Evolutionary conservation across 2,113 vertebrate species (phyloP).

Genomic region (Circaetus cinerascens): DNA sequence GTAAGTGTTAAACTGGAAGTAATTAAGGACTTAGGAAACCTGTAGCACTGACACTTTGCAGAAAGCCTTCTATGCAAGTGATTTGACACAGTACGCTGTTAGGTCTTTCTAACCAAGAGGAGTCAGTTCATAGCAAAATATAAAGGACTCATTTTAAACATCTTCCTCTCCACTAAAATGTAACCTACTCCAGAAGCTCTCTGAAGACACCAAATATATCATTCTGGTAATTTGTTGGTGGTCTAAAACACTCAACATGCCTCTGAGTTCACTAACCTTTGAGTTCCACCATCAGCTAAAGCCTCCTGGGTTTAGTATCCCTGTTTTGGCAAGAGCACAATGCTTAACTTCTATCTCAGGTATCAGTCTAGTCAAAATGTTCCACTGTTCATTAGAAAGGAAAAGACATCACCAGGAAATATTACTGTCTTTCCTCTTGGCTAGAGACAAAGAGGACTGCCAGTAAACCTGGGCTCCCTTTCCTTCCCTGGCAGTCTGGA

Average conservation of each 20-base stretch:
- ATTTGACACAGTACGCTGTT: not conserved
- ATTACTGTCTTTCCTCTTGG: not conserved
- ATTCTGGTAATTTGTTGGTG: not conserved
- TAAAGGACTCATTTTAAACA: not conserved
- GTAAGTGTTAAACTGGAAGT: not conserved
- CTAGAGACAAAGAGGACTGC: not conserved
- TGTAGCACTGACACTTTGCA: not conserved
- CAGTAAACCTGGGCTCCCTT: not conserved
- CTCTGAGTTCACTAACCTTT: not conserved
- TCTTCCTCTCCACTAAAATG: not conserved
- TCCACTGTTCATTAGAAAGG: not conserved
- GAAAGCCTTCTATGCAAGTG: not conserved
- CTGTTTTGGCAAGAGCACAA: not conserved
- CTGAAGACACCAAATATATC: not conserved
- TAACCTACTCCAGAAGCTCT: not conserved
- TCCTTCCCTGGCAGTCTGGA: not conserved
- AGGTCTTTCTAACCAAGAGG: not conserved
- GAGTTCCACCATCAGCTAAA: not conserved
- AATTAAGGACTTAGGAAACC: not conserved
- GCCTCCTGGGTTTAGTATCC: not conserved
- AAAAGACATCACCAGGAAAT: not conserved
- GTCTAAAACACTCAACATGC: not conserved
- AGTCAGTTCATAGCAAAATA: not conserved
- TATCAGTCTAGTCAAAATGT: not conserved
- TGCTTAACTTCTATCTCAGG: not conserved